A percentile compares a stretch with the other conserved stretches of the same genome.
Conservation (phyloP, 2,797 vertebrate genomes). For the Pseudomugil tenellus region DNA sequence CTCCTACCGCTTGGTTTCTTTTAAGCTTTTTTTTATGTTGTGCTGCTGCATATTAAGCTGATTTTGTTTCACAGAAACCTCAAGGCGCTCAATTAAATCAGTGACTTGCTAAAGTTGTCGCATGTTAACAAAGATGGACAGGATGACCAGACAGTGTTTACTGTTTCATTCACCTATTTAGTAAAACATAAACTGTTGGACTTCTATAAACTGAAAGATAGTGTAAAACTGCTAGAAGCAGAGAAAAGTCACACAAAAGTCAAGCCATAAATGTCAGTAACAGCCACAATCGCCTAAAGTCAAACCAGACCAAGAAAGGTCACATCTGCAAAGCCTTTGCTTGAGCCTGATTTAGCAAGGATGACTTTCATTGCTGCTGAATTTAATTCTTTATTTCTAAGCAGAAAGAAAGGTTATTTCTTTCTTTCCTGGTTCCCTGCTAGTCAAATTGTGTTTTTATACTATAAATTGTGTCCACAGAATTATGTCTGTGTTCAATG, state of each 20-base stretch:
- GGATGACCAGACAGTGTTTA: neutral
- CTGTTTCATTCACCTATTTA: neutral
- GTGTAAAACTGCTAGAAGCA: neutral
- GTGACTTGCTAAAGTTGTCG: neutral
- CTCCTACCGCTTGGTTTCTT: conserved; percentile 10
- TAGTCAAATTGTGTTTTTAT: neutral
- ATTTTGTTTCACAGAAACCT: conserved; percentile 18
- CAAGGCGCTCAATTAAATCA: neutral
- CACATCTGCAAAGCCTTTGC: neutral
- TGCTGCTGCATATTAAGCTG: neutral
- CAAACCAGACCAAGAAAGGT: neutral
- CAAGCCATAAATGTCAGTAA: conserved; percentile 2
- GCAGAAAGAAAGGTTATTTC: neutral
- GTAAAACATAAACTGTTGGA: neutral
- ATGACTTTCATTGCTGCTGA: neutral
- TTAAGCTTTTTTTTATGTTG: conserved; percentile 12
- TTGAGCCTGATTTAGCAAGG: neutral
- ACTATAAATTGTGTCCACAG: neutral
- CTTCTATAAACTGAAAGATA: neutral
- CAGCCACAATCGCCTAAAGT: neutral
- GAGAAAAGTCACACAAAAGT: neutral
- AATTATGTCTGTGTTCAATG: neutral
- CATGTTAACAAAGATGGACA: neutral
- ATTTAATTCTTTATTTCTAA: neutral
- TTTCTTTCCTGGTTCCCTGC: neutral